Conservation (phyloP, 92 coral and sea anemone genomes). For the Palythoa grandis region DNA sequence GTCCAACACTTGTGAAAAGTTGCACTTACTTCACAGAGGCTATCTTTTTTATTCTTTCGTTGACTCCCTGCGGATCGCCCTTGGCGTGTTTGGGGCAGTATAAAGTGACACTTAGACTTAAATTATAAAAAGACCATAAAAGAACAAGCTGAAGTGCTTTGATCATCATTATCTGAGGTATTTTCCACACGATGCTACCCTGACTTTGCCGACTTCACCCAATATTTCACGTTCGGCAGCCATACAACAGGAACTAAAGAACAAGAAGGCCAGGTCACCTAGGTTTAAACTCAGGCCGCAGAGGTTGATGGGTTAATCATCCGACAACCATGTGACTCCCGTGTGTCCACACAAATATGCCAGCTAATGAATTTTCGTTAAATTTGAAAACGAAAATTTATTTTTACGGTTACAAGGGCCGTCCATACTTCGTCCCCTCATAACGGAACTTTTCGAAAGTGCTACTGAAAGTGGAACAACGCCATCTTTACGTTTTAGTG, state of each 20-base stretch:
- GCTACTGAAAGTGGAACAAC: no score
- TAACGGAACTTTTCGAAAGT: no score
- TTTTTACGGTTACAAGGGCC: no score
- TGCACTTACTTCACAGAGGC: not conserved
- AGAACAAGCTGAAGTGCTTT: not conserved
- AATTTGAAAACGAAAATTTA: no score
- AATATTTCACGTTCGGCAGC: not conserved
- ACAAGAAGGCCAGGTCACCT: not conserved
- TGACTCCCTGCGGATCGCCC: not conserved
- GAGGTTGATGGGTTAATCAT: not conserved
- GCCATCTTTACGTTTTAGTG: no score
- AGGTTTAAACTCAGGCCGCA: not conserved
- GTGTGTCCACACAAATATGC: no score
- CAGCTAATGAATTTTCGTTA: no score
- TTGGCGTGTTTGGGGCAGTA: not conserved
- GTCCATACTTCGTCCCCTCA: no score
- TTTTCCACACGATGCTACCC: not conserved
- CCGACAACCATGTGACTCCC: not conserved
- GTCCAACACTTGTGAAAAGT: no score
- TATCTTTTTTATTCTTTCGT: not conserved
- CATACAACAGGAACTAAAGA: not conserved
- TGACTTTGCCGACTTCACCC: not conserved
- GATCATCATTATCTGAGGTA: not conserved
- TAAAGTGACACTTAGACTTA: not conserved
- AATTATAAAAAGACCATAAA: not conserved